Percentiles rank a stretch among this genome's conserved stretches.
phyloP scores from a whole-genome alignment of 2,888 invertebrate species.

The Rhingia campestris region DNA sequence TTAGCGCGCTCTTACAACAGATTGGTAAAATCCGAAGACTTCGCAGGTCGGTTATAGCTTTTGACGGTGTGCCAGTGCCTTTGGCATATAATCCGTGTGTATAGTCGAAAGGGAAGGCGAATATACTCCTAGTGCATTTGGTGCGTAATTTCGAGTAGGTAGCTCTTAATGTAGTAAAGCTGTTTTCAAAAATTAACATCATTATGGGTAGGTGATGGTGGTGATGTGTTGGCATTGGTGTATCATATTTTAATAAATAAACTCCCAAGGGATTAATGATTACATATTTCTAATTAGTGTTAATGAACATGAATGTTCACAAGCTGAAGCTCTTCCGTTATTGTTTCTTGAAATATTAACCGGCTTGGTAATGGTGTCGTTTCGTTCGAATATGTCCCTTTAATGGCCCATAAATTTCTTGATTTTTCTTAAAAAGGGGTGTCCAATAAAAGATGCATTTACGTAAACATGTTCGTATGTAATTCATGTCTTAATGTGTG shows the following conservation, averaged over 20 bases:
- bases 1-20: slow-evolving; percentile 59
- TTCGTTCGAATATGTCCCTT: slow-evolving; percentile 11
- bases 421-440: neutral
- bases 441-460: neutral
- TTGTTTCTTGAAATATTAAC: slow-evolving; percentile 58
- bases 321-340: slow-evolving; percentile 21
- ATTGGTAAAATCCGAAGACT: slow-evolving; percentile 63
- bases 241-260: slow-evolving; percentile 66
- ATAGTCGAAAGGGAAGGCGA: neutral
- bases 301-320: slow-evolving; percentile 52
- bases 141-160: slow-evolving; percentile 52
- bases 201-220: slow-evolving; percentile 31
- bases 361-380: slow-evolving; percentile 30
- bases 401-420: slow-evolving; percentile 10
- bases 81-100: no score
- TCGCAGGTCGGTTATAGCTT: slow-evolving; percentile 11
- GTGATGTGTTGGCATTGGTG: slow-evolving; percentile 30
- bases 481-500: no score
- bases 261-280: slow-evolving; percentile 62
- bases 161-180: slow-evolving; percentile 62
- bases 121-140: slow-evolving; percentile 40
- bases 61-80: neutral
- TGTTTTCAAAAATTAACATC: slow-evolving; percentile 65
- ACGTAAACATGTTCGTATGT: neutral
- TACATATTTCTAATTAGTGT: slow-evolving; percentile 65